Percentiles rank a stretch among this genome's conserved stretches.
These are phyloP conservation scores for Sycophaga agraensis DNA, from an alignment of 1,140 invertebrate species.

Conservation along the genomic window DNA sequence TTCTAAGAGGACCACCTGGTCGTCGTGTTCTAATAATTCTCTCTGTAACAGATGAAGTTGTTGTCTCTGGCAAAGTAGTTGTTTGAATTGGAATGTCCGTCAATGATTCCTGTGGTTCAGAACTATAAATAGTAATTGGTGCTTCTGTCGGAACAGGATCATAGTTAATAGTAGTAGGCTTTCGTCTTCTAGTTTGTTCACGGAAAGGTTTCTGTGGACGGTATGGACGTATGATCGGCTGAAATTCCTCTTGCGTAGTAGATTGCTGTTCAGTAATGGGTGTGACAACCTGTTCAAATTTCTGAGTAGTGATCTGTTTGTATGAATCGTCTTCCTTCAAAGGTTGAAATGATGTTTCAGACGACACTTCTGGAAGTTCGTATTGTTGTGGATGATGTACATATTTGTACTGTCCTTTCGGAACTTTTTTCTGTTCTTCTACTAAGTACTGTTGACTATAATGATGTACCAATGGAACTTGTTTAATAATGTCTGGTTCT, in stretches of 20 bases:
- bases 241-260: conserved; percentile 26
- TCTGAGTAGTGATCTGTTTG: conserved; percentile 1
- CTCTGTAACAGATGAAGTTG: conserved; percentile 26
- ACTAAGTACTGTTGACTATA: not conserved
- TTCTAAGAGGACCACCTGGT: conserved; percentile 28
- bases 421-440: conserved; percentile 17
- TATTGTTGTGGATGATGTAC: not conserved
- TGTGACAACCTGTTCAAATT: conserved; percentile 19
- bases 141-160: conserved; percentile 32
- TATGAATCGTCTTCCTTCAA: not conserved
- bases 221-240: conserved; percentile 29
- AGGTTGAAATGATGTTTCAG: not conserved
- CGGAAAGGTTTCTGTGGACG: conserved; percentile 31
- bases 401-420: conserved; percentile 30
- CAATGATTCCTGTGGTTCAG: conserved; percentile 29
- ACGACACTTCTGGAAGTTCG: not conserved
- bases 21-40: conserved; percentile 33
- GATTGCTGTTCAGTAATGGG: not conserved
- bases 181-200: conserved; percentile 34
- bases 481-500: conserved; percentile 10
- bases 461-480: conserved; percentile 1
- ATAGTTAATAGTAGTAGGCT: conserved; percentile 30
- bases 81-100: conserved; percentile 29
- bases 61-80: conserved; percentile 17
- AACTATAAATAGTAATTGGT: not conserved